These are phyloP conservation scores for Schizothorax lantsangensis DNA, from an alignment of 2,797 vertebrate species.

Conservation along the genomic window DNA sequence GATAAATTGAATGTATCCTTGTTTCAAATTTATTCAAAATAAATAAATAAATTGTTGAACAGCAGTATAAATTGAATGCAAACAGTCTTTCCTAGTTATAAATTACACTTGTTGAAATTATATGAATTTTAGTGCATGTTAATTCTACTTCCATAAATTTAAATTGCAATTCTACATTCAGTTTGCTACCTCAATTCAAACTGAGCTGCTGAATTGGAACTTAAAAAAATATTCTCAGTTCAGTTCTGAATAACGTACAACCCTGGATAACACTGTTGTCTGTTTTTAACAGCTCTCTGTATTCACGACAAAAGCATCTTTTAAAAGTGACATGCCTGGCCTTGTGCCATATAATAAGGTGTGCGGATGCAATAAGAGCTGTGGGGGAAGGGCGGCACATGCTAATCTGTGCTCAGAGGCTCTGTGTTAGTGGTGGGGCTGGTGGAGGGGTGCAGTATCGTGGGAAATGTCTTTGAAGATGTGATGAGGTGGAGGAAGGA, in stretches of 20 bases:
- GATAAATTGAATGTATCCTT: background rate
- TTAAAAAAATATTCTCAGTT: background rate
- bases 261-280: background rate
- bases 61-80: background rate
- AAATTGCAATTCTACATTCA: background rate
- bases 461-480: conserved; percentile 57
- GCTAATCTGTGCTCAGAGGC: conserved; percentile 34
- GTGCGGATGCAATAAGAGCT: conserved; percentile 9
- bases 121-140: background rate
- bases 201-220: background rate
- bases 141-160: background rate
- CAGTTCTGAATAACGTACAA: background rate
- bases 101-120: background rate
- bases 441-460: conserved; percentile 26
- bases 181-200: background rate
- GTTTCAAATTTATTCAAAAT: background rate
- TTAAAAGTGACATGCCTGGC: conserved; percentile 10
- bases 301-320: background rate
- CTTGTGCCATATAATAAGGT: conserved; percentile 16
- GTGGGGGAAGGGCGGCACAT: conserved; percentile 32
- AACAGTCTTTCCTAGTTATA: background rate
- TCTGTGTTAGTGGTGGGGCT: conserved; percentile 4
- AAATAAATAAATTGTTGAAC: background rate
- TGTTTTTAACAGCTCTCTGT: conserved; percentile 10
- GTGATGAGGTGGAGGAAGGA: conserved; percentile 47